These are phyloP conservation scores for Balearica regulorum DNA, from an alignment of 2,797 vertebrate genomes.

Conservation along the genomic window DNA sequence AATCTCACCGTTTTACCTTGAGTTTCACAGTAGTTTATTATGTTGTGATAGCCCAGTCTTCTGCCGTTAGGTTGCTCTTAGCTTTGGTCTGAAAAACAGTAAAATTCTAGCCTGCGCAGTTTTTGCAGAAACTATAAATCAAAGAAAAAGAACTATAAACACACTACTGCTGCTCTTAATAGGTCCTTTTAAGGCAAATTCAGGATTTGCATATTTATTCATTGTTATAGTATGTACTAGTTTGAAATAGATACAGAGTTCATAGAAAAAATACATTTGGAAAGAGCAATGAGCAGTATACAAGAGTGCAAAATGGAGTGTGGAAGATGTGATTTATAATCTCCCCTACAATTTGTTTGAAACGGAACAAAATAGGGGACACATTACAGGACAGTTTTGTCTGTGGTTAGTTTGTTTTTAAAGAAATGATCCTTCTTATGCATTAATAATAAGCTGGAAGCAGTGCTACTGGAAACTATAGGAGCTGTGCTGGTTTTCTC, in stretches of 20 bases:
- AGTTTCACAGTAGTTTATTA: background rate
- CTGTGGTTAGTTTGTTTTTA: background rate
- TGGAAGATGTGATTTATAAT: background rate
- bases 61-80: background rate
- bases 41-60: background rate
- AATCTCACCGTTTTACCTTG: background rate
- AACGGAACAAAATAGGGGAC: background rate
- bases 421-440: background rate
- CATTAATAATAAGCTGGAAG: background rate
- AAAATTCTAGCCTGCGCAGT: background rate
- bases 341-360: background rate
- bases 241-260: background rate
- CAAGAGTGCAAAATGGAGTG: background rate
- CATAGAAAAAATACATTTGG: background rate
- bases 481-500: background rate
- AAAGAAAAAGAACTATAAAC: background rate
- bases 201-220: background rate
- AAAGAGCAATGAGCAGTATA: background rate
- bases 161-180: background rate
- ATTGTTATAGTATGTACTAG: background rate
- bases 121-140: background rate
- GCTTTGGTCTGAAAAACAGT: background rate
- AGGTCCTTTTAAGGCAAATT: background rate
- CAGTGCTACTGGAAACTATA: background rate
- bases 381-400: rapidly evolving